phyloP scores from a whole-genome alignment of 2,113 vertebrate genomes.

The Alaudala cheleensis region DNA sequence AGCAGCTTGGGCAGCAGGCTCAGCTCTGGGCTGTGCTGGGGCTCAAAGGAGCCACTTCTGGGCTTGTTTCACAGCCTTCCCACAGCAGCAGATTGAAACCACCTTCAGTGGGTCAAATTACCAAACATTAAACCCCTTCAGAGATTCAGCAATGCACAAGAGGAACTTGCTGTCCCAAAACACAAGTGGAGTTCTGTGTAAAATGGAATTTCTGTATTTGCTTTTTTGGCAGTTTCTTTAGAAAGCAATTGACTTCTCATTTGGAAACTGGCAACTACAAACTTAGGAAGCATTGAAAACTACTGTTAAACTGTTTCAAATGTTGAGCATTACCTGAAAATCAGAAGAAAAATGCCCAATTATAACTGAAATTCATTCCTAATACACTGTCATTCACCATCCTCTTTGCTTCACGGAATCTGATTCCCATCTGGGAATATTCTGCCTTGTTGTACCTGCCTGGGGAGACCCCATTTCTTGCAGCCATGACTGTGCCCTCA shows the following conservation, averaged over 20 bases:
- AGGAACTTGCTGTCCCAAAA: background rate
- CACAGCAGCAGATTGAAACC: background rate
- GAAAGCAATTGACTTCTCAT: background rate
- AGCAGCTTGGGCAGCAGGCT: background rate
- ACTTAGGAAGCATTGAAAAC: background rate
- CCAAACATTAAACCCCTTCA: background rate
- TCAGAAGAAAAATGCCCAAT: background rate
- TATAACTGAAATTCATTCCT: background rate
- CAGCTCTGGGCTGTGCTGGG: background rate
- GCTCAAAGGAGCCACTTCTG: background rate
- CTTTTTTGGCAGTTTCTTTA: background rate
- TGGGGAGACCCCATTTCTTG: background rate
- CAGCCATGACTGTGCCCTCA: background rate
- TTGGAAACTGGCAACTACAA: background rate
- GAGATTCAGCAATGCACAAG: background rate
- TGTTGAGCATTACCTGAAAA: background rate
- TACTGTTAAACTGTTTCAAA: background rate
- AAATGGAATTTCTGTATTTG: background rate
- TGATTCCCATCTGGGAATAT: background rate
- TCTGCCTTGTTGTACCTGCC: background rate
- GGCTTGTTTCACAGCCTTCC: background rate
- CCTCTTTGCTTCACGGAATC: background rate
- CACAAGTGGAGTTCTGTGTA: background rate
- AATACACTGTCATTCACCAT: background rate
- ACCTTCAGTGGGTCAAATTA: background rate